Evolutionary conservation across 2,113 vertebrate species (phyloP).

Genomic region (rabbit (Oryctolagus cuniculus)): mOryCun1.1 NC_091444.1:91095001-91095500

Average conservation of each 20-base stretch:
- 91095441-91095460: background rate
- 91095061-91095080: no score
- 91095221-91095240: background rate
- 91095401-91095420: background rate
- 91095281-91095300: background rate
- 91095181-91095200: background rate
- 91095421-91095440: background rate
- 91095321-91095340: background rate
- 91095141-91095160: background rate
- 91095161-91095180: constrained; percentile 15
- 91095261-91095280: background rate
- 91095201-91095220: background rate
- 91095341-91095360: background rate
- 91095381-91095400: background rate
- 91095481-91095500: background rate
- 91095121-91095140: constrained; percentile 27
- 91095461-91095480: background rate
- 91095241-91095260: background rate
- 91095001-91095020: background rate
- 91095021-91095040: background rate
- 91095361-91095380: background rate
- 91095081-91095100: background rate
- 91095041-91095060: no score
- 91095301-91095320: constrained; percentile 4
- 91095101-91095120: background rate